Evolutionary conservation across 2,113 vertebrate species (phyloP).

Genomic region (Vombatus ursinus): DNA sequence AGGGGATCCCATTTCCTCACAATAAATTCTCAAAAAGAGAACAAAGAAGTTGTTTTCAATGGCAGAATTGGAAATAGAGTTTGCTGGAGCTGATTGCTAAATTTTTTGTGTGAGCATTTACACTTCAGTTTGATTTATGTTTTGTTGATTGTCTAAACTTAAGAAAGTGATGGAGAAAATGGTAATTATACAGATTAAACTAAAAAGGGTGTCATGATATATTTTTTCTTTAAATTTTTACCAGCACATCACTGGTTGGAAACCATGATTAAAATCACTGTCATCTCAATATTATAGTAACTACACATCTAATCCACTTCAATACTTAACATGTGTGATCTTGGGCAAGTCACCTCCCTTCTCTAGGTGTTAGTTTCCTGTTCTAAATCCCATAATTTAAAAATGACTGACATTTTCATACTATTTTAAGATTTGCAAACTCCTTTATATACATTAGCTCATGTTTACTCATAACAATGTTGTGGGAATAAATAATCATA

Average conservation of each 20-base stretch:
- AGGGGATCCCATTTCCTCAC: neutral
- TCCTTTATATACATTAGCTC: neutral
- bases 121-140: neutral
- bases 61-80: neutral
- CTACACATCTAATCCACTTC: constrained; percentile 39
- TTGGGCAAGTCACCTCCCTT: neutral
- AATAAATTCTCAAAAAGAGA: constrained; percentile 29
- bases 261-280: neutral
- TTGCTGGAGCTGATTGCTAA: neutral
- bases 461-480: neutral
- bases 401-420: neutral
- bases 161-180: neutral
- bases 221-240: neutral
- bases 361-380: neutral
- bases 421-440: neutral
- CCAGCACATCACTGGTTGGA: neutral
- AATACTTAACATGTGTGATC: neutral
- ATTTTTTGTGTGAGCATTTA: neutral
- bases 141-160: neutral
- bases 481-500: neutral
- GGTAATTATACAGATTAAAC: neutral
- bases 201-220: neutral
- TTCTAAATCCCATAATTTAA: neutral
- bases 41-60: neutral
- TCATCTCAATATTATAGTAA: neutral